Evolutionary conservation across 2,797 vertebrate species (phyloP), one percentile per base, ranked within the genome.

Genomic region (Bradypodion ventrale): DNA sequence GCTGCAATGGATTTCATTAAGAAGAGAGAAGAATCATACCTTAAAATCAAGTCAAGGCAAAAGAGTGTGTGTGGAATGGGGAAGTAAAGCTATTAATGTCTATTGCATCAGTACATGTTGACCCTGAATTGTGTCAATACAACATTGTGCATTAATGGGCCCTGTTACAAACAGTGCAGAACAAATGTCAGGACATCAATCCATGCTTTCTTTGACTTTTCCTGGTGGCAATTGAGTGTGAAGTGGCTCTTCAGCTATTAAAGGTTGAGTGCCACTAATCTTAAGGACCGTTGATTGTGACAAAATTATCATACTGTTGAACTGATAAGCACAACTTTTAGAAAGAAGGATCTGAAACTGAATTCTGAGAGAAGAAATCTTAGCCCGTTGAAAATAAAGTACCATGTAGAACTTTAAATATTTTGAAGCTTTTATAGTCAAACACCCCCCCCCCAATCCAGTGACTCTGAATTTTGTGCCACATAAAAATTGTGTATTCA

Each of bases 251-350:
- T 44, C 75, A 49, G 8, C 32, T 90, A 60, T 85, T 84, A 85
- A 63, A 91, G 1, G 1, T 87, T 90, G 66, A 82, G 72, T 76
- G 37, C 32, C 21, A 40, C 62, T 89, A 85, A 92, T 90, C 32
- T 35, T 59, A 87, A 90, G 1, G 66, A 78, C 40, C 81, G 60
- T 69, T 86, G 89, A 81, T 85, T 32, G 76, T 80, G 27, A 7
- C 65, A 87, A 49, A 89, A 84, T 84, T 87, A 81, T 79, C 72
- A 75, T 62, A 78, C 8, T 62, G 80, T 66, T 85, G 77, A 85
- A 90, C 66, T 76, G 60, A 81, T 63, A 84, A 84, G 65, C 66
- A 35, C 52, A 40, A 5, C 3, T 87, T 27, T 69, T 60, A 21
- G 72, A 46, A 29, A 86, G 7, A 44, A 82, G 60, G 6, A 85